phyloP scores from a whole-genome alignment of 2,113 vertebrate genomes.

The Brachirus orientalis region DNA sequence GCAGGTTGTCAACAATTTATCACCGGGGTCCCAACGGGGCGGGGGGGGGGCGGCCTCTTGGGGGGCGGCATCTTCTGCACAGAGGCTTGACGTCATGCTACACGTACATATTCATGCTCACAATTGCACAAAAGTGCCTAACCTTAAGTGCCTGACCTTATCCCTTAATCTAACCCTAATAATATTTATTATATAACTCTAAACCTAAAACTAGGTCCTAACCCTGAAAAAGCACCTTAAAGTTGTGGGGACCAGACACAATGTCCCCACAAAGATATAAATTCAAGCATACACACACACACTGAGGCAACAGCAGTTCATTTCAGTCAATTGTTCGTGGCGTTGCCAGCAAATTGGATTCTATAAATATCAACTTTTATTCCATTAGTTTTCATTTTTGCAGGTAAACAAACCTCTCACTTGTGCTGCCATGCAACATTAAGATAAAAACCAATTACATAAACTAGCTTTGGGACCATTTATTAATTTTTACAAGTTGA shows the following conservation, averaged over 20 bases:
- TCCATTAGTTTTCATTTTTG: slow-evolving; percentile 53
- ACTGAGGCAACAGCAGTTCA: slow-evolving; percentile 9
- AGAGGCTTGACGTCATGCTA: no score
- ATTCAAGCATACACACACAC: slow-evolving; percentile 11
- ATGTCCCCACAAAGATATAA: slow-evolving; percentile 4
- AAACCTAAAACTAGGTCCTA: no score
- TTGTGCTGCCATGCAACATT: slow-evolving; percentile 46
- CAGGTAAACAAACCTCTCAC: slow-evolving; percentile 56
- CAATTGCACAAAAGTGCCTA: no score
- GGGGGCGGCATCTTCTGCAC: slow-evolving; percentile 14
- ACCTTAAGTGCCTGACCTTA: no score
- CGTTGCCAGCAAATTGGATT: slow-evolving; percentile 56
- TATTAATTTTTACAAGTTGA: slow-evolving; percentile 26
- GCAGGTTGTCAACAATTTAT: slow-evolving; percentile 79
- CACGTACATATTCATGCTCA: not conserved
- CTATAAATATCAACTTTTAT: slow-evolving; percentile 57
- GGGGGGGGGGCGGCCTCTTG: slow-evolving; percentile 21
- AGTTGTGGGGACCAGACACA: no score
- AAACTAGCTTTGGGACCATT: slow-evolving; percentile 32
- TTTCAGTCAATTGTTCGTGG: slow-evolving; percentile 32
- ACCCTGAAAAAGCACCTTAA: no score
- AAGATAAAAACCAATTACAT: slow-evolving; percentile 42
- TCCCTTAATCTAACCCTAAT: no score
- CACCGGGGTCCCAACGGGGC: slow-evolving; percentile 48
- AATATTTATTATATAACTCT: no score